Base-by-base conservation (phyloP, 2,888 invertebrate species). In the Drosophila buzzatii region DNA sequence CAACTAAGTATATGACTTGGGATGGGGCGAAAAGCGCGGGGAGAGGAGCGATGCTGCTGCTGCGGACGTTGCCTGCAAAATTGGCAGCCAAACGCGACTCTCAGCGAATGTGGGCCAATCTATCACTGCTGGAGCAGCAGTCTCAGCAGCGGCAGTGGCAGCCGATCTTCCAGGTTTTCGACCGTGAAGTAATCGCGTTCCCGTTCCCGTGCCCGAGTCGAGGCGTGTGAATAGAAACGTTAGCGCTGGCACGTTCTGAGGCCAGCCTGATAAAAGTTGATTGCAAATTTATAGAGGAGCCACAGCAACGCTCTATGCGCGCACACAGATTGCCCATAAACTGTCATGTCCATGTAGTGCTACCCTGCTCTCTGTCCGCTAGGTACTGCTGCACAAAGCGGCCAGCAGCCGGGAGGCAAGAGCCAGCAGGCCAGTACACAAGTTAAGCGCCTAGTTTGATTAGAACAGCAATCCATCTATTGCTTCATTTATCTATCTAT, bases 151-250 rank as follows among this genome's bases (percentile, higher is more conserved):
- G 31, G 35, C 57, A 49, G 47, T 42, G 31, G 45, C 74, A 42
- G 39, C 31, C 49, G 76, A 39, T 69, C 65, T 73, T 76, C 81
- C 73, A 84, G 84, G 18, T 44, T 35, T 84, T 85, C 69, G 79
- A 86, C 86, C 89, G 79, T 69, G 68, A 57, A 77, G 66, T 59
- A 59, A 66, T 61, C 62, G 31, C 70, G 47, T 61, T 55, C 71
- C 64, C 72, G 57, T 75, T 55, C 62, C 63, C 73, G 69, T 59
- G 49, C 44, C 41, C 68, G 58, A 57, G 53, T 52, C 66, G 69
- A 73, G 88, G 84, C 86, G 86, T 86, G 86, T 86, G 86, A 86
- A 86, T 86, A 86, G 89, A 86, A 90, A 86, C 89, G 86, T 90
- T 86, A 86, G 87, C 73, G 75, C 74, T 90, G 89, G 84, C 86